Base-by-base conservation (phyloP, 2,797 vertebrate species). In the Gila robusta region DNA sequence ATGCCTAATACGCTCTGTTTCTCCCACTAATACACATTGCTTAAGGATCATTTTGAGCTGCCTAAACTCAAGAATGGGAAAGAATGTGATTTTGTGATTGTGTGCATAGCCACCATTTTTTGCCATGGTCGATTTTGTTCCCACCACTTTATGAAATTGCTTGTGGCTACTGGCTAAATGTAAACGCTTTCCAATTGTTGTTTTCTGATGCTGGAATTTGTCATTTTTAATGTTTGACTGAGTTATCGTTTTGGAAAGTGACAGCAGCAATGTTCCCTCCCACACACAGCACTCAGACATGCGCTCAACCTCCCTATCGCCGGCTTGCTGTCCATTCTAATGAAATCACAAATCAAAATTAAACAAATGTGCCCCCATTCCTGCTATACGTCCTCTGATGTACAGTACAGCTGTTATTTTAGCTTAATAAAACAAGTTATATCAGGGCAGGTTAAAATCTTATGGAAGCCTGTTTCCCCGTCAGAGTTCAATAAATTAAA, bases 131-230 rank as follows among this genome's bases (percentile, higher is more conserved):
- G 26, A 54, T 19, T 82, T 54, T 82, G 49, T 81, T 54, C 47
- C 56, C 54, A 41, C n/a, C 35, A 62, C 32, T 79, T 81, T n/a
- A 35, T 70, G 21, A 39, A 82, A 82, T 54, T 82, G 79, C 79
- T 35, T 37, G 19, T 10, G 26, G 62, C 26, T 52, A 67, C 26
- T 6, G 26, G 41, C 26, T 81, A 67, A 26, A 66, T 80, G 41
- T 10, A 69, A 69, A 67, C 6, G 0, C 62, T 78, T 23, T 67
- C 39, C 41, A 67, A 32, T 80, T 80, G 41, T 59, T 59, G 28
- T 14, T 78, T 78, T 78, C 12, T 39, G 54, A 62, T 8, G 4
- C 59, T 49, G 21, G 44, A 52, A 69, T 69, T 49, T 52, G 79
- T 37, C 19, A 69, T 69, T 66, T 67, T 67, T 17, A 35, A 69